phyloP scores from a whole-genome alignment of 2,113 vertebrate species.

The Gavia stellata region DNA sequence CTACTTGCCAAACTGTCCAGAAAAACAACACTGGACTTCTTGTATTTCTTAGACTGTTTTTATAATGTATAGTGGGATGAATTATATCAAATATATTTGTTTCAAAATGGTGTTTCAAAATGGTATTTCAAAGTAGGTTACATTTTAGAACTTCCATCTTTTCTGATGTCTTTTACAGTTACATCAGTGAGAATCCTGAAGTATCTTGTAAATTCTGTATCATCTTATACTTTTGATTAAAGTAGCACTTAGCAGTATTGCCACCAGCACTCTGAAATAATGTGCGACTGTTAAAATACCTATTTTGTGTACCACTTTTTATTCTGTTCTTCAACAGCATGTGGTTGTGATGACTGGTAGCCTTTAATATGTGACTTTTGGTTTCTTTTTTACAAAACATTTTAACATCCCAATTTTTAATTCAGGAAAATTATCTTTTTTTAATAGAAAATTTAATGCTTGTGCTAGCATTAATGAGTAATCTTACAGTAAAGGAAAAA shows the following conservation, averaged over 20 bases:
- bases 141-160: neutral
- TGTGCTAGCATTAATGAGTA: neutral
- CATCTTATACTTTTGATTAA: neutral
- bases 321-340: neutral
- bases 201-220: neutral
- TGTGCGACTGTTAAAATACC: neutral
- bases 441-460: neutral
- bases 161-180: neutral
- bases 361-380: neutral
- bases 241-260: neutral
- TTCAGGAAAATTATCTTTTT: neutral
- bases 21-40: neutral
- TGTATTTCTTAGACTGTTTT: neutral
- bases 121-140: neutral
- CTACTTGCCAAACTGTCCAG: neutral
- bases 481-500: neutral
- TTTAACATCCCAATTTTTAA: neutral
- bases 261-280: conserved; percentile 40
- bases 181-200: neutral
- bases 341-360: neutral
- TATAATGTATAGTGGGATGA: neutral
- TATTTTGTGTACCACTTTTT: neutral
- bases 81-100: neutral
- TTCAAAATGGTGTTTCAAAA: neutral
- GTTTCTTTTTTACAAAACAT: neutral